Base-by-base conservation (phyloP, 2,113 vertebrate species). In the Misgurnus anguillicaudatus region DNA sequence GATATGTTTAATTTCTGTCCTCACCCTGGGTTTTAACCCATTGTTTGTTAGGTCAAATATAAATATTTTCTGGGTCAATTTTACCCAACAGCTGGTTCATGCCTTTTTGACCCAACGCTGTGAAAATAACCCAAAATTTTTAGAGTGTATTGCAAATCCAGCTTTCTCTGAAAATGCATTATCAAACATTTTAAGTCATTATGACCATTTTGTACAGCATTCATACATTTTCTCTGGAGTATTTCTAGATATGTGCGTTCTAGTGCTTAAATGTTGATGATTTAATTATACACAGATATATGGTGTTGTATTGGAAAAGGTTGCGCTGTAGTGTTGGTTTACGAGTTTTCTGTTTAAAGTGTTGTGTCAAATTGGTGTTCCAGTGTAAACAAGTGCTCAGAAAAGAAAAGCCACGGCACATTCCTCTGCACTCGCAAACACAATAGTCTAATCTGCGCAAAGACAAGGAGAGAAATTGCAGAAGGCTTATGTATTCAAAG, bases 401-500 rank as follows among this genome's bases (percentile, higher is more conserved):
- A 39, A 51, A 53, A 42, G 53, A 71, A 57, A 73, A 80, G 69
- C 69, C 69, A 62, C 24, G 66, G 42, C 36, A 58, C 53, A 60
- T 78, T 68, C 53, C 57, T 31, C 17, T 78, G 76, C 76, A 63
- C 77, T 71, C 42, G 6, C 55, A 53, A 62, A 80, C 60, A 80
- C 78, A 80, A 80, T 65, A 45, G 60, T 3, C 19, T 80, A 86
- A 87, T 84, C 72, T 87, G 81, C 86, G 84, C 82, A 74, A 80
- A 80, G 71, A 42, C 78, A 75, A 82, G 79, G 71, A 79, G 83
- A 88, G 81, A 85, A 83, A 89, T 88, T 31, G 81, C 83, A 80
- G 71, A 85, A 6, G 86, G 84, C 88, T 91, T 89, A 91, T 84
- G 84, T 87, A 83, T 88, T 90, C 81, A 89, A 89, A 89, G 86